Base-by-base conservation (phyloP, 2,888 invertebrate genomes). In the Rhorus exstirpatorius region DNA sequence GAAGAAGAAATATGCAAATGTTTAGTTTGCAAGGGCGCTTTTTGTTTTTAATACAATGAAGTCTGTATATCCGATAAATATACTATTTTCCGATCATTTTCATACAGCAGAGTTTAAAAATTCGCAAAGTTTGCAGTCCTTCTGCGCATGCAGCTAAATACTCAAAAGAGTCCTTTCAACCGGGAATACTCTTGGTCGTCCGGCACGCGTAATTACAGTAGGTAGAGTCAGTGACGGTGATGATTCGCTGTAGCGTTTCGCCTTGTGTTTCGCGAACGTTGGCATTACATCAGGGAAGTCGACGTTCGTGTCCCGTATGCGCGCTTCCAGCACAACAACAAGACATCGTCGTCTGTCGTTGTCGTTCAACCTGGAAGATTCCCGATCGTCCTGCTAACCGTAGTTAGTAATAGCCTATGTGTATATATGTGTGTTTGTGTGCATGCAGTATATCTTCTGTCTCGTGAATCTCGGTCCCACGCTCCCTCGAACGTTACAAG, bases 401-500 rank as follows among this genome's bases (percentile, higher is more conserved):
- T 67, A 58, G 63, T 63, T 41, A 26, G 61, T 61, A 51, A 63
- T 53, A 63, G 46, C 38, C 19, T 14, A 4, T 38, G 1, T 10
- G 24, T 26, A 7, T 12, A 14, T 35, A 63, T 26, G 38, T 26
- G 24, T 65, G 26, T 77, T 12, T 38, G 53, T 35, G 21, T 67
- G 58, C 38, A 38, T 31, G 46, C 24, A 35, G 63, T 61, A 46
- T 24, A 51, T 55, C 55, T 49, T 65, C 53, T 70, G 74, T 77
- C 53, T 65, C 75, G 61, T 63, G 76, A 71, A 71, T 78, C 81
- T 77, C 79, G 86, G 86, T 89, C 89, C 88, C 89, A 89, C 89
- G 89, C 89, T 88, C 88, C 82, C 81, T 75, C 70, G 86, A 85
- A 84, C 87, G 85, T 88, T 86, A 84, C 85, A 87, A 85, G 88